Evolutionary conservation across 1,140 invertebrate genomes (phyloP), one percentile per base, ranked within the genome.

Genomic region (Drosophila ironensis): DNA sequence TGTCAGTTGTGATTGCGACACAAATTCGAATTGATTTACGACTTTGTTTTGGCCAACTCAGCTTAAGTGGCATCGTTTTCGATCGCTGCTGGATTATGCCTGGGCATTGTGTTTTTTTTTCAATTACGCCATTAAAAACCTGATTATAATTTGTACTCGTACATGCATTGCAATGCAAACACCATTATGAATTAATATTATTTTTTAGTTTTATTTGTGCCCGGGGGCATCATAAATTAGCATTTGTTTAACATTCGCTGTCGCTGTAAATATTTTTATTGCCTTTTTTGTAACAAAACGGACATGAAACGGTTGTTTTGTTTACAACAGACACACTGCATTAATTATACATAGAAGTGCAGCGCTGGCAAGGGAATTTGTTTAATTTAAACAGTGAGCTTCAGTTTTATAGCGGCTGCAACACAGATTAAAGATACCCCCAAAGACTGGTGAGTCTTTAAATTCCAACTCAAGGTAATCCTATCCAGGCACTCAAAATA

Each of bases 11-110:
- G 53, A 44, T 61, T 40, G n/a, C 9, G 25, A 3, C 27, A 44
- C 67, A 56, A 75, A 42, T 76, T 44, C 11, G 40, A 51, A 47
- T 81, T 68, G 78, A 72, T 70, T 80, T 80, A 70, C 70, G 64
- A 42, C 35, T 66, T 74, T 81, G 48, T 50, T 63, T 69, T 54
- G n/a, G 35, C 24, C 53, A 61, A 63, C 53, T 30, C 50, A 28
- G 46, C 56, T 63, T 46, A 52, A 50, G 8, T 38, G 11, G 20
- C 3, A 25, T 37, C 7, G 9, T 16, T n/a, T 24, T 12, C 9
- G 19, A 41, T 54, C 30, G 11, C 2, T 16, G n/a, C 9, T 9
- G 4, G 33, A 52, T 60, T 24, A 42, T 8, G 11, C 2, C 3
- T 40, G n/a, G 14, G 7, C n/a, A 16, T 12, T 17, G 8, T 19